Percentiles rank a stretch among this genome's conserved stretches.
Conservation (phyloP, 2,797 vertebrate genomes). For the Pangasius larnaudii region DNA sequence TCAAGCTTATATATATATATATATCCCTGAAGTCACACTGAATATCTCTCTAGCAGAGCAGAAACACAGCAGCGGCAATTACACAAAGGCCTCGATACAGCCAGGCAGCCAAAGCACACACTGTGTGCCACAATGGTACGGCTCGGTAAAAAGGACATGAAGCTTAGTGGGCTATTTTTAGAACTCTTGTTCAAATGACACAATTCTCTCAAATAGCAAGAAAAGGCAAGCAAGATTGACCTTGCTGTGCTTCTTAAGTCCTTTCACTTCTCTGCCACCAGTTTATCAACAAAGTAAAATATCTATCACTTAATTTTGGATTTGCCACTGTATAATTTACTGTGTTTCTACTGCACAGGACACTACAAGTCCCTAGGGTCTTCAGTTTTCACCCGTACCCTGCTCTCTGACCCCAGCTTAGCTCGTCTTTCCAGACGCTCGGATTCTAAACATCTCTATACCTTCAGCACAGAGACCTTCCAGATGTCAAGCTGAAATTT, state of each 20-base stretch:
- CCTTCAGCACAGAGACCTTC: constrained; percentile 3
- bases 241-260: not conserved
- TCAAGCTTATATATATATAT: constrained; percentile 31
- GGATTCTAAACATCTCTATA: constrained; percentile 19
- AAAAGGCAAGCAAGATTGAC: constrained; percentile 11
- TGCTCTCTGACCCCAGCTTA: constrained; percentile 39
- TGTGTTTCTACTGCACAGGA: not conserved
- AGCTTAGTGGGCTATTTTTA: constrained; percentile 20
- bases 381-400: constrained; percentile 20
- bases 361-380: constrained; percentile 1
- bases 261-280: not conserved
- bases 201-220: not conserved
- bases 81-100: constrained; percentile 13
- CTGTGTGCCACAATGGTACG: constrained; percentile 15
- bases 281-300: no score
- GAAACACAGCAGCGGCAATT: constrained; percentile 12
- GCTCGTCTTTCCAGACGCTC: constrained; percentile 1
- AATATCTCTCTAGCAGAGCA: constrained; percentile 6
- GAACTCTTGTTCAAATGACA: constrained; percentile 8
- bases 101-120: constrained; percentile 21
- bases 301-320: not conserved
- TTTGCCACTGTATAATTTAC: not conserved
- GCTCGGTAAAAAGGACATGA: constrained; percentile 10
- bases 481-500: not conserved
- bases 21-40: constrained; percentile 23